Percentiles rank a stretch among this genome's conserved stretches.
Conservation (phyloP, 2,113 vertebrate species). For the Malurus alboscapulatus region DNA sequence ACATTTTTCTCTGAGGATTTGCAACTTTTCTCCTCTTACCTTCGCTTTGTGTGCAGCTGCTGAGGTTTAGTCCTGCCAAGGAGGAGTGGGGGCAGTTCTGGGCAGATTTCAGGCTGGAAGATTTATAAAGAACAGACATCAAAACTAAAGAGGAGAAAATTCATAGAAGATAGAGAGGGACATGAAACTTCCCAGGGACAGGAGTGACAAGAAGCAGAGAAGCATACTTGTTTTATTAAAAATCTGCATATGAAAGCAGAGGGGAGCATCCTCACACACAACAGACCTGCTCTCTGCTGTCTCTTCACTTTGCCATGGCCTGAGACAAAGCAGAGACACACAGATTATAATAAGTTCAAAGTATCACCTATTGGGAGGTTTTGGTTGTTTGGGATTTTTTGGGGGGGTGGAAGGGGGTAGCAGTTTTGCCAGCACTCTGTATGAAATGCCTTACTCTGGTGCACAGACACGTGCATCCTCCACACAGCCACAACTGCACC, state of each 20-base stretch:
- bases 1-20: constrained; percentile 9
- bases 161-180: not conserved
- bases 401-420: not conserved
- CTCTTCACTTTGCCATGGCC: not conserved
- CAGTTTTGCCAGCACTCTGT: not conserved
- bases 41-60: not conserved
- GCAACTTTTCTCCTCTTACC: not conserved
- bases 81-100: not conserved
- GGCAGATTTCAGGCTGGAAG: not conserved
- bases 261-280: not conserved
- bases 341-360: not conserved
- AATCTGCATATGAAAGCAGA: constrained; percentile 13
- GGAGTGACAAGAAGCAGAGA: constrained; percentile 49
- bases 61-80: not conserved
- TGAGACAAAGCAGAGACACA: not conserved
- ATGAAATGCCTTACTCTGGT: not conserved
- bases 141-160: constrained; percentile 35
- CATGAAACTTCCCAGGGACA: not conserved
- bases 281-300: not conserved
- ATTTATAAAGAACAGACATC: constrained; percentile 27
- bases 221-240: constrained; percentile 6
- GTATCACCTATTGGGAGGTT: not conserved
- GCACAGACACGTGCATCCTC: not conserved
- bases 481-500: not conserved
- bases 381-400: not conserved